Conservation (phyloP, 1,140 invertebrate species). For the Lethocerus indicus region DNA sequence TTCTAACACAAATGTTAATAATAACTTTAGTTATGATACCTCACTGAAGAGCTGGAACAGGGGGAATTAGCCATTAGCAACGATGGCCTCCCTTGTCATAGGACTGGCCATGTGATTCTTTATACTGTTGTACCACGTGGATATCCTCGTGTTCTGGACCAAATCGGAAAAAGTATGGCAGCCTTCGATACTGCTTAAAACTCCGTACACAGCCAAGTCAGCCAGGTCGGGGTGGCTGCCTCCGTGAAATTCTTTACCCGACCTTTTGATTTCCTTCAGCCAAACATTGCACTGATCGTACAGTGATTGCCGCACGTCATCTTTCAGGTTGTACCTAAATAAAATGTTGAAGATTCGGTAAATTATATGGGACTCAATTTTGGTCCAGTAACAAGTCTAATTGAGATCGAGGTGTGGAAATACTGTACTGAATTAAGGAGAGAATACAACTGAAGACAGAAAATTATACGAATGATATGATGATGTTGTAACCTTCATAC, state of each 20-base stretch:
- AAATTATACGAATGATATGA: not conserved
- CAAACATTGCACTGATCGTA: constrained; percentile 79
- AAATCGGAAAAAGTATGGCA: constrained; percentile 82
- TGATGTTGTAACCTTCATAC: not conserved
- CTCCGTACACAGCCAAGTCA: constrained; percentile 85
- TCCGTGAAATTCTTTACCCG: constrained; percentile 59
- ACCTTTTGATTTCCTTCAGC: constrained; percentile 49
- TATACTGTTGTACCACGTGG: constrained; percentile 28
- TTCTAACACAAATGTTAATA: not conserved
- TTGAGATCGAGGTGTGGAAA: not conserved
- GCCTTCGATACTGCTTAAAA: constrained; percentile 88
- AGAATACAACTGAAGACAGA: not conserved
- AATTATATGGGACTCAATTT: not conserved
- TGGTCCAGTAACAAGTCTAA: not conserved
- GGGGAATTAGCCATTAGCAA: not conserved
- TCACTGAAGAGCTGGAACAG: not conserved
- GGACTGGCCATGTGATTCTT: not conserved
- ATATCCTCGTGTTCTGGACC: constrained; percentile 49
- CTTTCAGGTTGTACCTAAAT: constrained; percentile 60
- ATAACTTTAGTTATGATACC: not conserved
- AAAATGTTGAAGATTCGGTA: constrained; percentile 3
- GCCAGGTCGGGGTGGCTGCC: constrained; percentile 78
- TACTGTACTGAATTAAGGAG: not conserved
- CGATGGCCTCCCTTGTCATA: not conserved
- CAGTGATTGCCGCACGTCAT: constrained; percentile 75